Evolutionary conservation across 2,888 invertebrate genomes (phyloP), one percentile per base, ranked within the genome.

Genomic region (Orthonevra nobilis): DNA sequence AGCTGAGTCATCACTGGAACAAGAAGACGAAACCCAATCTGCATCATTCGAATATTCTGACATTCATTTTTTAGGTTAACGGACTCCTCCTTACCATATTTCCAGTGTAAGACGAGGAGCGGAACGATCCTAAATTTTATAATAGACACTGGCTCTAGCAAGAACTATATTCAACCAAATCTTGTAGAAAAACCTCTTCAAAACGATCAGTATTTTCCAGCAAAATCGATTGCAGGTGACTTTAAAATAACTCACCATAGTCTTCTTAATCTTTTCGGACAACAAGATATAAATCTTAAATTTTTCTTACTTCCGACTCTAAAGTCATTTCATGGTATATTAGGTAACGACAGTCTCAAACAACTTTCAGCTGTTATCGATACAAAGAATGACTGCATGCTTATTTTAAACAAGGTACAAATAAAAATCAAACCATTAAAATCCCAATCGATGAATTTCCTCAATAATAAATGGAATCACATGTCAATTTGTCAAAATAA

Each of bases 61-160:
- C 19, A 44, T 54, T 23, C 0, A 63, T 60, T 74, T 66, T 74
- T 74, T 66, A 58, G 66, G 19, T 4, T 60, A 60, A 42, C 26
- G 5, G 42, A 42, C 46, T 58, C 44, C 36, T 58, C 44, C 12
- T 30, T 58, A n/a, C 58, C 40, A 9, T 19, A 30, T 17, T 32
- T 63, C 10, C 34, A 63, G n/a, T 63, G 48, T 20, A 50, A 34
- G 26, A 50, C 63, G 30, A 38, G 42, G 19, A 48, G 28, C 14
- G 56, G 46, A 12, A 3, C 50, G 36, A 19, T 54, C 2, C n/a
- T 36, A 1, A 66, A 66, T 5, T 46, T 66, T 15, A 3, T 54
- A 1, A 46, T 66, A 3, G 54, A 68, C 14, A 56, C 48, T 0
- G 40, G 46, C 7, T 68, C 56, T 1, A 38, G 30, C n/a, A 54